Conservation (phyloP, 2,888 invertebrate genomes). For the Siphonodentalium dalli region DNA sequence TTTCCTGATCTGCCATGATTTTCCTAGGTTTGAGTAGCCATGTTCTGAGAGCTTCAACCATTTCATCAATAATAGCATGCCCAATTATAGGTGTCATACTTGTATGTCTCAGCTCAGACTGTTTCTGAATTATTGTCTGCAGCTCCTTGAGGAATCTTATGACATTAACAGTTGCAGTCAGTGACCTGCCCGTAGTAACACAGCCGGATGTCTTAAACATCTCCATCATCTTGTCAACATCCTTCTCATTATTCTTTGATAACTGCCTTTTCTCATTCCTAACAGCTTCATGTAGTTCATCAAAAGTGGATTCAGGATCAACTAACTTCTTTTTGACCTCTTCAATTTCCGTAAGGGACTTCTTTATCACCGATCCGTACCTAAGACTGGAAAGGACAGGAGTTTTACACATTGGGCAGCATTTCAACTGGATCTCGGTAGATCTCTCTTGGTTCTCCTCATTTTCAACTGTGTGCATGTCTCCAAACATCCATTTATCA, state of each 20-base stretch:
- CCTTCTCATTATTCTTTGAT: no score
- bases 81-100: no score
- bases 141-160: not conserved
- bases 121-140: not conserved
- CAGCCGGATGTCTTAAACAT: no score
- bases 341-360: constrained; percentile 61
- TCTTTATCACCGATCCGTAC: constrained; percentile 69
- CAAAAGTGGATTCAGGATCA: constrained; percentile 1
- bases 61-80: no score
- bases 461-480: constrained; percentile 54
- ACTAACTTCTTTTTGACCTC: constrained; percentile 39
- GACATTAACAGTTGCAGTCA: no score
- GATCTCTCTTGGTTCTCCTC: no score
- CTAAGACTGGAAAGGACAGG: constrained; percentile 71
- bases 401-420: constrained; percentile 72
- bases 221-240: no score
- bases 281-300: no score
- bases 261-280: no score
- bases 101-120: no score
- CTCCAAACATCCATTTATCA: constrained; percentile 67
- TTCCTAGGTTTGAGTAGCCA: constrained; percentile 25
- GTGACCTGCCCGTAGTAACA: no score
- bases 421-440: constrained; percentile 44
- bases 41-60: constrained; percentile 15
- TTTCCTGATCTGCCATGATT: constrained; percentile 35